A percentile compares a stretch with the other conserved stretches of the same genome.
Conservation (phyloP, 2,113 vertebrate genomes). For the human (Homo sapiens) region GRCh38 chr1:175449001-175449500, state of each 20-base stretch:
- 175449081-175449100: not conserved
- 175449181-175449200: not conserved
- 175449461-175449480: not conserved
- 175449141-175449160: not conserved
- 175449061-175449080: not conserved
- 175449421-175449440: not conserved
- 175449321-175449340: not conserved
- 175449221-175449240: not conserved
- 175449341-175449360: not conserved
- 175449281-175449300: rapidly evolving
- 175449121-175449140: not conserved
- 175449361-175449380: rapidly evolving
- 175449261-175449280: no score
- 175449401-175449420: not conserved
- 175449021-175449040: not conserved
- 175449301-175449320: rapidly evolving
- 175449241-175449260: not conserved
- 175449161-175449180: not conserved
- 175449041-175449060: not conserved
- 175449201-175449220: not conserved
- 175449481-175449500: not conserved
- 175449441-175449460: not conserved
- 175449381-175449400: not conserved
- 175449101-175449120: not conserved
- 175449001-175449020: not conserved